Conservation (phyloP, 2,888 invertebrate species). For the Callyntrura sp. region DNA sequence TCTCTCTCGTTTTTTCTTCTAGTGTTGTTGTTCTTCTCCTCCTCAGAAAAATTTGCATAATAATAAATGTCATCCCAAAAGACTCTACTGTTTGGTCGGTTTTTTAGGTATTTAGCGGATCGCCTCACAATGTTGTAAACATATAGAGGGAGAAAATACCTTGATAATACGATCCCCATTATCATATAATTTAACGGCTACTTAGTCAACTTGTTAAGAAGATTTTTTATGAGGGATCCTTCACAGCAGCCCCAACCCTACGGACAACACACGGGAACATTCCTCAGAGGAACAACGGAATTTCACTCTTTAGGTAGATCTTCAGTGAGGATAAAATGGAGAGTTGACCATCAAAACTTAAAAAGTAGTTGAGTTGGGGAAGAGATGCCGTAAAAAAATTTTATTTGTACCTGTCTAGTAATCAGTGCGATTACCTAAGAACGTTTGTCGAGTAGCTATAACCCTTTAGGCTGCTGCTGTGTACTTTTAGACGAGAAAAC, state of each 20-base stretch:
- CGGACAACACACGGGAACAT: neutral
- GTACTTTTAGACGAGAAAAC: conserved; percentile 28
- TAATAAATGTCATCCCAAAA: conserved; percentile 43
- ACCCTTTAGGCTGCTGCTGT: conserved; percentile 9
- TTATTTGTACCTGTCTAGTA: no score
- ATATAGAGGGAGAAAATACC: neutral
- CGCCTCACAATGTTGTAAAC: neutral
- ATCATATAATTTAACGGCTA: conserved; percentile 62
- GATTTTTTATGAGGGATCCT: neutral
- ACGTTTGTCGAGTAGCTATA: neutral
- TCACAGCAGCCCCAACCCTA: neutral
- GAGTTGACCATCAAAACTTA: neutral
- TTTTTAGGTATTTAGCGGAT: conserved; percentile 23
- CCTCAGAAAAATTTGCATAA: conserved; percentile 44
- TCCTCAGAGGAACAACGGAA: neutral
- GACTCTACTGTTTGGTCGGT: conserved; percentile 2
- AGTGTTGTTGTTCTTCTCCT: neutral
- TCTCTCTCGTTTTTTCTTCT: no score
- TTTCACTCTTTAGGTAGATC: no score
- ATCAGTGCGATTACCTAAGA: neutral
- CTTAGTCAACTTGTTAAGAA: conserved; percentile 62
- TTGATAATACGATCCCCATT: conserved; percentile 17
- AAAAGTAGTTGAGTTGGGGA: neutral
- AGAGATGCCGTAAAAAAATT: no score
- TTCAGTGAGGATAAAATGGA: neutral